These are phyloP conservation scores for Sarcophaga rosellei DNA, from an alignment of 2,888 invertebrate genomes.

Conservation along the genomic window DNA sequence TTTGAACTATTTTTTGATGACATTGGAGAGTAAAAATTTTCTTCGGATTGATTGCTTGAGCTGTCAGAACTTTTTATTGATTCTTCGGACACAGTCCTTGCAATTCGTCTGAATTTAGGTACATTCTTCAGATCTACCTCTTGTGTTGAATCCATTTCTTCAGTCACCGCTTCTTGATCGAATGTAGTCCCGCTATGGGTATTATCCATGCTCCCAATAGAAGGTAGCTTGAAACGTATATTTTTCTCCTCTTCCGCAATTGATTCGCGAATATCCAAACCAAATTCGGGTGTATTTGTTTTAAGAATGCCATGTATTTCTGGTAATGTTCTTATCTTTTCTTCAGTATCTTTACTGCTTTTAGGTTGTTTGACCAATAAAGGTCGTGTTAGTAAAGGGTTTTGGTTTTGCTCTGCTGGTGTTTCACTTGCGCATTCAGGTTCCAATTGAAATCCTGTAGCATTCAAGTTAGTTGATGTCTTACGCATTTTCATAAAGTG, in stretches of 20 bases:
- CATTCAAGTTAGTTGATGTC: conserved; percentile 43
- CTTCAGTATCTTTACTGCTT: neutral
- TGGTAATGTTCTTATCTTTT: neutral
- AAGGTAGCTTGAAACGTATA: conserved; percentile 71
- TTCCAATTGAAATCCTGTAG: conserved; percentile 57
- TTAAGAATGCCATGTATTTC: conserved; percentile 71
- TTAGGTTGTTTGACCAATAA: conserved; percentile 24
- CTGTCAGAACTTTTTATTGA: conserved; percentile 53
- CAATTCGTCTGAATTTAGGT: conserved; percentile 16
- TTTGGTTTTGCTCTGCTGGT: neutral
- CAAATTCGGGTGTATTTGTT: conserved; percentile 62
- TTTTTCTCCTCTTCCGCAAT: conserved; percentile 70
- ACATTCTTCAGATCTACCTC: neutral
- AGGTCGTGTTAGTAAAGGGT: conserved; percentile 60
- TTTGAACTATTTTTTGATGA: conserved; percentile 71
- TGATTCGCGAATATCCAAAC: neutral
- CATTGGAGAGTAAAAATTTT: conserved; percentile 72
- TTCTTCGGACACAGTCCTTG: conserved; percentile 60
- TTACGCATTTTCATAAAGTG: conserved; percentile 67
- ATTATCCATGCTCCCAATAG: conserved; percentile 25
- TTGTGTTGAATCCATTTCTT: conserved; percentile 35
- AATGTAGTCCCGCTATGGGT: neutral
- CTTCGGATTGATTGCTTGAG: conserved; percentile 64
- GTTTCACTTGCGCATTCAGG: conserved; percentile 4
- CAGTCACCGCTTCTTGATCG: neutral